Base-by-base conservation (phyloP, 2,113 vertebrate species). In the Mobula hypostoma region DNA sequence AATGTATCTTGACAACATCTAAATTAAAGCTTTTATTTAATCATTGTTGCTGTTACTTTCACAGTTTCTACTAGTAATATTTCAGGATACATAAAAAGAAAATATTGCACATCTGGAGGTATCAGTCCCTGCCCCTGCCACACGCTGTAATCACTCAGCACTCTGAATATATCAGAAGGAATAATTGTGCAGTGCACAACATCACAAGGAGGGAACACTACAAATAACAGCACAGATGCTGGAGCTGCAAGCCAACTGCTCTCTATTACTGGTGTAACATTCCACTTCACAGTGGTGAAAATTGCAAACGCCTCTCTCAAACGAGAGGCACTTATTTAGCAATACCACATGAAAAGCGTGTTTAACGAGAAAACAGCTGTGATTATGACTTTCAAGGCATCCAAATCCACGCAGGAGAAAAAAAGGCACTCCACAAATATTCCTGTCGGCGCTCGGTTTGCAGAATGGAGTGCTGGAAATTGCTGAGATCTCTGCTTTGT, bases 221-320 rank as follows among this genome's bases (percentile, higher is more conserved):
- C 61, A 17, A 66, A 88, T 66, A 66, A 61, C 85, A 61, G 83
- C 58, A 87, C 85, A 88, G 85, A 88, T 66, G 85, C 61, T 19
- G 85, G 15, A 66, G 61, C 56, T 29, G 58, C 27, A 61, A 87
- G 27, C 83, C 56, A 61, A 56, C 83, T 66, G 27, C 32, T 27
- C 61, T 87, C 61, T 61, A 66, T 88, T 15, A 88, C 85, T 63
- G 29, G 61, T 87, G 85, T 63, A 88, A 88, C 61, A 32, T 66
- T 66, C 29, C 85, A 19, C 85, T 32, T 32, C 63, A 63, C 61
- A n/a, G 56, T 17, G 61, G 27, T 66, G 40, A 19, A 93, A 93
- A 93, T 93, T 74, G 40, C 40, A 93, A 74, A 56, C 91, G 40
- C 90, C 32, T 70, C 61, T 90, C 90, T 24, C 90, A 72, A 40